Evolutionary conservation across 2,888 invertebrate genomes (phyloP).

Genomic region (Ernsta delagoae): DNA sequence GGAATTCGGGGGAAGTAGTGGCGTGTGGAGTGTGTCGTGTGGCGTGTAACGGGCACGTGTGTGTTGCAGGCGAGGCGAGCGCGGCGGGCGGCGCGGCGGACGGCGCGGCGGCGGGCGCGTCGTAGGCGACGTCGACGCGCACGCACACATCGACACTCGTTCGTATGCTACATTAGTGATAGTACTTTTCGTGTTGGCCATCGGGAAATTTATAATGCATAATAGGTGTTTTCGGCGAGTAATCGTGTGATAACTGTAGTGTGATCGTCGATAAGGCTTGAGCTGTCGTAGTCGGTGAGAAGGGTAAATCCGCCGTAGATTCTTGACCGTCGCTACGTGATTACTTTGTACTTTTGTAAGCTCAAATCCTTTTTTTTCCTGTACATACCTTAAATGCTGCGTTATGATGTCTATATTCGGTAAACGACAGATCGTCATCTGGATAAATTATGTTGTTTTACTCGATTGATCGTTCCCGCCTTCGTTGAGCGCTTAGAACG

Average conservation of each 20-base stretch:
- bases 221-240: slow-evolving; percentile 78
- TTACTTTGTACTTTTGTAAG: slow-evolving; percentile 84
- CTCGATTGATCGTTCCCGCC: slow-evolving; percentile 44
- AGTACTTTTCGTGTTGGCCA: slow-evolving; percentile 73
- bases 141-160: slow-evolving; percentile 50
- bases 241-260: slow-evolving; percentile 78
- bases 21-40: too few species aligned
- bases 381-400: slow-evolving; percentile 78
- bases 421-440: slow-evolving; percentile 74
- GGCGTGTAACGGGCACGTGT: too few species aligned
- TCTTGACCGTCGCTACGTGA: slow-evolving; percentile 80
- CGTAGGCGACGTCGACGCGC: slow-evolving; percentile 50
- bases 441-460: slow-evolving; percentile 70
- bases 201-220: slow-evolving; percentile 73
- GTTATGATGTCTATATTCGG: slow-evolving; percentile 65
- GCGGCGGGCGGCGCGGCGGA: slow-evolving; percentile 43
- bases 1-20: too few species aligned
- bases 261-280: slow-evolving; percentile 78
- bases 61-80: slow-evolving; percentile 58
- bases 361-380: slow-evolving; percentile 75
- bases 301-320: slow-evolving; percentile 80
- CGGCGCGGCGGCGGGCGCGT: slow-evolving; percentile 59
- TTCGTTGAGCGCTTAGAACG: neutral
- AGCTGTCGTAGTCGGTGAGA: slow-evolving; percentile 79
- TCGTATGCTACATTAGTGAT: slow-evolving; percentile 69